A percentile compares a stretch with the other conserved stretches of the same genome.
phyloP scores from a whole-genome alignment of 2,113 vertebrate species.

The Nothocercus julius region DNA sequence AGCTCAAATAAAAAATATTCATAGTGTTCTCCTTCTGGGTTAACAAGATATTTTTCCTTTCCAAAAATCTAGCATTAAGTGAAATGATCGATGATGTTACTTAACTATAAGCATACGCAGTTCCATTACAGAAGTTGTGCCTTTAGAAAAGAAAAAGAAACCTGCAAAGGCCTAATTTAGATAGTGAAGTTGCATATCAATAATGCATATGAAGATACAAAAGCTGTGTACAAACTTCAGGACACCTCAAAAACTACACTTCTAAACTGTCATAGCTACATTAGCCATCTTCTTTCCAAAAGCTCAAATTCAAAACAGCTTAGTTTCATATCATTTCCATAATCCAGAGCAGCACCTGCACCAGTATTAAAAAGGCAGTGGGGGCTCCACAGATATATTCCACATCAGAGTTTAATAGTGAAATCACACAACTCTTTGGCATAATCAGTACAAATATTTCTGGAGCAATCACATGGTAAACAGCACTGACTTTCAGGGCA shows the following conservation, averaged over 20 bases:
- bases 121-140: background rate
- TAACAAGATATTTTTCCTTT: background rate
- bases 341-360: background rate
- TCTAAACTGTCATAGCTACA: background rate
- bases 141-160: background rate
- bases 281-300: background rate
- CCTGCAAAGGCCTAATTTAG: background rate
- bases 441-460: background rate
- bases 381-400: background rate
- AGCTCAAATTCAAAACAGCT: background rate
- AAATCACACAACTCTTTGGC: background rate
- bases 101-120: background rate
- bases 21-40: background rate
- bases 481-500: fast-evolving
- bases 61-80: background rate
- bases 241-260: background rate
- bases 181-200: background rate
- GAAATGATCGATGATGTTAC: background rate
- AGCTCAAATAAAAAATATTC: background rate
- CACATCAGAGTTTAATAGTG: background rate
- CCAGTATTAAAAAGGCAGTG: background rate
- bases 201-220: background rate
- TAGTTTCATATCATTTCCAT: background rate
- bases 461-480: background rate
- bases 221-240: background rate